Base-by-base conservation (phyloP, 2,888 invertebrate genomes). In the Drosophila paranaensis region DNA sequence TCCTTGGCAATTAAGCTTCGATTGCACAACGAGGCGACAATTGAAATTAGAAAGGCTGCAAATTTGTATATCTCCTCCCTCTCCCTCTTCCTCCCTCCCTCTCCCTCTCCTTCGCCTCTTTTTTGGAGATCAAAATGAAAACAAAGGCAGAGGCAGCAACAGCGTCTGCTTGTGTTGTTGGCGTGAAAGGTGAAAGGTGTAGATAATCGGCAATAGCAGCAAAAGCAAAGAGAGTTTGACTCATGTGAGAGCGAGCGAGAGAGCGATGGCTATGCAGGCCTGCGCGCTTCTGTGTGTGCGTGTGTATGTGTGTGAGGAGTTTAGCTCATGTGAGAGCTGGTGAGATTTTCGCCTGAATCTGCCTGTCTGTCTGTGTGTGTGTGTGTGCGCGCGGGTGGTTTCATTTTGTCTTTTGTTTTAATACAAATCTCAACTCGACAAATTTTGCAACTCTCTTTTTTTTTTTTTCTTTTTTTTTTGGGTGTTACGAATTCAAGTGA, bases 21-120 rank as follows among this genome's bases (percentile, higher is more conserved):
- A 79, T 77, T 77, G 79, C 77, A 79, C 79, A 77, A 77, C 62
- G 9, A 33, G 20, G 20, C 80, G 67, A 83, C 89, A 88, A 86
- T 89, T 89, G 89, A 88, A 87, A 87, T 87, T 87, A 87, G 86
- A 89, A 87, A 87, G 86, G 86, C 88, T 84, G 77, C 77, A 71
- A 72, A 74, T 74, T 68, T 50, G 16, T 33, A 16, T 50, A n/a
- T 33, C 48, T 50, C 30, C 30, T 33, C 30, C 30, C 30, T 14
- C 27, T 14, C 27, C n/a, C 9, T 46, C 0, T 25, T 45, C 14
- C 25, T 8, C 20, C 20, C 20, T n/a, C n/a, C 20, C 20, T 20
- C 20, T n/a, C n/a, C n/a, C n/a, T n/a, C 20, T 45, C 6, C 14
- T 39, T 1, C 13, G 16, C 16, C 11, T 46, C 27, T 46, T 46